Base-by-base conservation (phyloP, 2,113 vertebrate species). In the Hyperopisus bebe region DNA sequence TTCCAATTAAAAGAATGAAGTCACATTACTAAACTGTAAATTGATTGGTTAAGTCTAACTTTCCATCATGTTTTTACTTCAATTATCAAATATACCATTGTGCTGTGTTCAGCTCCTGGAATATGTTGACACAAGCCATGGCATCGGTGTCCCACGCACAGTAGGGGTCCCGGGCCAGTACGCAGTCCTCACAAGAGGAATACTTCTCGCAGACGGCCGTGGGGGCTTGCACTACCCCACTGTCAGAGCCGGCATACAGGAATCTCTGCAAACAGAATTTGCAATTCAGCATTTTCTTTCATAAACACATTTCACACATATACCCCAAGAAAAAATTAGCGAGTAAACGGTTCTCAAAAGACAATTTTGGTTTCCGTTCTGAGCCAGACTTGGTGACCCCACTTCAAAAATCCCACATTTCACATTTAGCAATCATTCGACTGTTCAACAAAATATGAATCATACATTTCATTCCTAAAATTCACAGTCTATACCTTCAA, bases 121-220 rank as follows among this genome's bases (percentile, higher is more conserved):
- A 92, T 93, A 97, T 95, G 77, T 95, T 90, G 70, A 94, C 46
- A 5, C 98, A 99, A 86, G 94, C 89, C 0, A 92, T 87, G 3
- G 91, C 15, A 0, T 58, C 90, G 0, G 92, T 92, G 93, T 96
- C 95, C 98, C 98, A 99, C 90, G 97, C 98, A 31, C 98, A 99
- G 90, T 99, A 98, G 1, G 98, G 98, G 95, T 99, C 98, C 62
- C 98, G 96, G 10, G 98, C 96, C 88, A 99, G 93, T 91, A 99
- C 87, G 9, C 98, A 99, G 93, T 99, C 97, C 5, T 92, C 92
- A 1, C 98, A 99, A 88, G 96, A 95, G 15, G 66, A 88, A 10
- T 98, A 97, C 90, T 96, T 97, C 82, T 95, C 92, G 47, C 98
- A 99, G 94, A 98, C 98, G 3, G 97, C 97, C 88, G 98, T 94